Percentiles rank a stretch among this genome's conserved stretches.
These are phyloP conservation scores for Drosophila atroscutellata DNA, from an alignment of 2,888 invertebrate species.

Conservation along the genomic window DNA sequence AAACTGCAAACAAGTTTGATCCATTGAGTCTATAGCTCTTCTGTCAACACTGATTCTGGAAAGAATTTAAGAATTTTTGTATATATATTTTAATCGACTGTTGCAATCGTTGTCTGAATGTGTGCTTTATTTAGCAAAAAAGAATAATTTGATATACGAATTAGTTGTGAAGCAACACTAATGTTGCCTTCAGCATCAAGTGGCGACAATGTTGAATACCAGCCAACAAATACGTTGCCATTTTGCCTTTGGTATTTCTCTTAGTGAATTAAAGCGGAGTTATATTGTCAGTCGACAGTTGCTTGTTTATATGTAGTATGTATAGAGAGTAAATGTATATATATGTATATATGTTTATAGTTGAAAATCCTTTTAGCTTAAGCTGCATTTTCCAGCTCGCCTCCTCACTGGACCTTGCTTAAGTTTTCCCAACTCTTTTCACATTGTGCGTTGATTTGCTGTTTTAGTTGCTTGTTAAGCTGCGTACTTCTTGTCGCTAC, in stretches of 20 bases:
- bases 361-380: conserved; percentile 58
- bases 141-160: neutral
- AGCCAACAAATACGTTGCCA: conserved; percentile 52
- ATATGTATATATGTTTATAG: conserved; percentile 8
- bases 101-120: conserved; percentile 1
- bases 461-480: conserved; percentile 73
- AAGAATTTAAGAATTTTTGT: neutral
- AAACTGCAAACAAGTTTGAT: neutral
- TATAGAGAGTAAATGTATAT: conserved; percentile 4
- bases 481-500: conserved; percentile 69
- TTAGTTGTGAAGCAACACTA: conserved; percentile 11
- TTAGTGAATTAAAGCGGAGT: conserved; percentile 37
- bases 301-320: conserved; percentile 23
- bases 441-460: conserved; percentile 73
- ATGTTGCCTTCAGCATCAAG: conserved; percentile 25
- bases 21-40: neutral
- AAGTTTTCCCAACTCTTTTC: conserved; percentile 60
- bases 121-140: conserved; percentile 3
- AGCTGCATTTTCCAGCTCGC: conserved; percentile 40
- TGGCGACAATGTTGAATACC: conserved; percentile 21
- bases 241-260: conserved; percentile 34
- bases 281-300: conserved; percentile 41
- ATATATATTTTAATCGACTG: conserved; percentile 6
- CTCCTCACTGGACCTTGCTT: conserved; percentile 19
- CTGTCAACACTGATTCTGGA: neutral